A percentile compares a stretch with the other conserved stretches of the same genome.
Evolutionary conservation across 2,797 vertebrate genomes (phyloP).

Genomic region (Karalla daura): DNA sequence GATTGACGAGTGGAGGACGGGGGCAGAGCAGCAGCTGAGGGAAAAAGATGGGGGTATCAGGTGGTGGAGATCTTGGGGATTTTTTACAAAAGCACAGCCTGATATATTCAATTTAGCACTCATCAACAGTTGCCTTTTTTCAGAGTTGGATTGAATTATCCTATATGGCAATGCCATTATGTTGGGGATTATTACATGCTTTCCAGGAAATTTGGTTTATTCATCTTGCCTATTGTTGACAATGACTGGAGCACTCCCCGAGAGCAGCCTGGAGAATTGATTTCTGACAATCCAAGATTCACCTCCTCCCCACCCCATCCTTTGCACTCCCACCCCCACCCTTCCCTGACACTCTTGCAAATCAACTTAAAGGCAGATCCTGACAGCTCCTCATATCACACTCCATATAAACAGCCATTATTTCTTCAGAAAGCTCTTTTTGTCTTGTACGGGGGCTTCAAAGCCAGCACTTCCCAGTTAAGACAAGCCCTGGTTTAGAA

Average conservation of each 20-base stretch:
- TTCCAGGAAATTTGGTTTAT: conserved; percentile 81
- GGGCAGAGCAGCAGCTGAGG: conserved; percentile 14
- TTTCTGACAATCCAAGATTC: conserved; percentile 84
- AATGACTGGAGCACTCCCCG: conserved; percentile 74
- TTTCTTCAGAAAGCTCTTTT: conserved; percentile 82
- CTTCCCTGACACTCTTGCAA: conserved; percentile 79
- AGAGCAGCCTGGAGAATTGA: conserved; percentile 82
- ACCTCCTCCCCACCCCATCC: conserved; percentile 76
- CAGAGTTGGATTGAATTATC: conserved; percentile 76
- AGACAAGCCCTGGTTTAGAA: conserved; percentile 59
- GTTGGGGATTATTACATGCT: conserved; percentile 79
- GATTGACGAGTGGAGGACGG: conserved; percentile 51
- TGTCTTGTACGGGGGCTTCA: conserved; percentile 75
- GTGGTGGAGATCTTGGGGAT: conserved; percentile 50
- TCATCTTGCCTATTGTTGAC: conserved; percentile 79
- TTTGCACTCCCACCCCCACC: too few species aligned
- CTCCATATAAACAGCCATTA: conserved; percentile 83
- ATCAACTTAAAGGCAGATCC: conserved; percentile 83
- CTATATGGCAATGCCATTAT: conserved; percentile 73
- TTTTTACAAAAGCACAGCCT: conserved; percentile 57
- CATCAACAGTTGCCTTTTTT: conserved; percentile 76
- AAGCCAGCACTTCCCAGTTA: conserved; percentile 62
- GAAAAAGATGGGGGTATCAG: conserved; percentile 48
- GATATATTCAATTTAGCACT: conserved; percentile 77
- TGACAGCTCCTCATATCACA: conserved; percentile 80